phyloP scores from a whole-genome alignment of 2,888 invertebrate genomes.

The Bruchidius siliquastri region DNA sequence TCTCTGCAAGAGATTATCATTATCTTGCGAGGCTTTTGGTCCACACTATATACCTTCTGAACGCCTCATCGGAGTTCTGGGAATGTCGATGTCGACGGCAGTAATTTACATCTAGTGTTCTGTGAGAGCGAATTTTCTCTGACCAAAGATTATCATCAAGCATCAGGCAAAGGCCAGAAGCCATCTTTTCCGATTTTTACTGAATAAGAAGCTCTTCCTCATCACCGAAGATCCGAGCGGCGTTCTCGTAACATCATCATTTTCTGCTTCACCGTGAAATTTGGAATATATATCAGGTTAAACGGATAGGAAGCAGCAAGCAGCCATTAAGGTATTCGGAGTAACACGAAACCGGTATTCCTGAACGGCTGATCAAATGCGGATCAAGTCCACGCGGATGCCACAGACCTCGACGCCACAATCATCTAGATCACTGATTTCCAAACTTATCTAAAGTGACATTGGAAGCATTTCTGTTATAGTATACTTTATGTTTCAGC shows the following conservation, averaged over 20 bases:
- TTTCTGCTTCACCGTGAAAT: constrained; percentile 14
- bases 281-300: constrained; percentile 12
- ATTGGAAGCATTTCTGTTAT: too few species aligned
- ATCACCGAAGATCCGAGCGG: not conserved
- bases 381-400: constrained; percentile 24
- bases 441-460: too few species aligned
- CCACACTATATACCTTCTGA: too few species aligned
- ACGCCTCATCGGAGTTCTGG: not conserved
- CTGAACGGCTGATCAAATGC: constrained; percentile 28
- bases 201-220: not conserved
- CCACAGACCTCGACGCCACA: too few species aligned
- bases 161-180: not conserved
- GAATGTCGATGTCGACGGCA: not conserved
- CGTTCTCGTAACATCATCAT: constrained; percentile 11
- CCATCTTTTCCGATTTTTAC: not conserved
- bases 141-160: not conserved
- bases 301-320: constrained; percentile 15
- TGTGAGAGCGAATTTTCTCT: too few species aligned
- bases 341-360: constrained; percentile 30
- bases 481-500: too few species aligned
- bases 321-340: constrained; percentile 25
- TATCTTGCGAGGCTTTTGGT: too few species aligned
- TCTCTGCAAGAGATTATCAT: too few species aligned
- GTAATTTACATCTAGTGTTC: not conserved
- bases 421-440: too few species aligned